Evolutionary conservation across 2,888 invertebrate species (phyloP).

Genomic region (Meloe dianella): DNA sequence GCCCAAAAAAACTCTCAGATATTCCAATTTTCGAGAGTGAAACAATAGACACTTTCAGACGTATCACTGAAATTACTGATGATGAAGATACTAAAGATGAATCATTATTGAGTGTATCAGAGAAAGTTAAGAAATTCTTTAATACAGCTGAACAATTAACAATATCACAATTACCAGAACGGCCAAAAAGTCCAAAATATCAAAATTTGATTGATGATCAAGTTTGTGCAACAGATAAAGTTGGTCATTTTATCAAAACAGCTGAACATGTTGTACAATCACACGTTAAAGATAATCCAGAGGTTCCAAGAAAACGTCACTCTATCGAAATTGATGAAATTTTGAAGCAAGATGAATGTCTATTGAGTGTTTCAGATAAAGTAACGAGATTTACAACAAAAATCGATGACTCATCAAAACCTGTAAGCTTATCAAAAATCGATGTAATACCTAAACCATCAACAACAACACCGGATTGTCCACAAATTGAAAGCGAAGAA

Average conservation of each 20-base stretch:
- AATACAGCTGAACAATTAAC: conserved; percentile 59
- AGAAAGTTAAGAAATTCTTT: conserved; percentile 74
- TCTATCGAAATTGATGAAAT: conserved; percentile 43
- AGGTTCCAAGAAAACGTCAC: conserved; percentile 40
- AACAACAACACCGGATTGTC: conserved; percentile 38
- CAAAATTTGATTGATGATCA: conserved; percentile 42
- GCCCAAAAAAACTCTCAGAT: conserved; percentile 58
- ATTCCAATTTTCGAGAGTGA: conserved; percentile 67
- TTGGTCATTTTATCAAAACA: conserved; percentile 57
- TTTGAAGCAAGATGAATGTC: conserved; percentile 63
- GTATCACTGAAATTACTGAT: conserved; percentile 50
- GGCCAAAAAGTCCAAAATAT: conserved; percentile 48
- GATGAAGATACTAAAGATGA: conserved; percentile 65
- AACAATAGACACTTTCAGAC: conserved; percentile 63
- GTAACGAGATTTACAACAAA: conserved; percentile 69
- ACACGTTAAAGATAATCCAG: conserved; percentile 31
- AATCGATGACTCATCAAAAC: conserved; percentile 55
- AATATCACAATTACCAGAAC: conserved; percentile 49
- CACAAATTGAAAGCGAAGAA: conserved; percentile 42
- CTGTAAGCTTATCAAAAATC: conserved; percentile 43
- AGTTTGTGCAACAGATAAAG: conserved; percentile 62
- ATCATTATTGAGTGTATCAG: conserved; percentile 70
- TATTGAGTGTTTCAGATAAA: conserved; percentile 70
- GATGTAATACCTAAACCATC: conserved; percentile 35
- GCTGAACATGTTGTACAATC: conserved; percentile 37